A percentile compares a stretch with the other conserved stretches of the same genome.
These are phyloP conservation scores for Streptopelia turtur DNA, from an alignment of 2,797 vertebrate genomes.

Conservation along the genomic window DNA sequence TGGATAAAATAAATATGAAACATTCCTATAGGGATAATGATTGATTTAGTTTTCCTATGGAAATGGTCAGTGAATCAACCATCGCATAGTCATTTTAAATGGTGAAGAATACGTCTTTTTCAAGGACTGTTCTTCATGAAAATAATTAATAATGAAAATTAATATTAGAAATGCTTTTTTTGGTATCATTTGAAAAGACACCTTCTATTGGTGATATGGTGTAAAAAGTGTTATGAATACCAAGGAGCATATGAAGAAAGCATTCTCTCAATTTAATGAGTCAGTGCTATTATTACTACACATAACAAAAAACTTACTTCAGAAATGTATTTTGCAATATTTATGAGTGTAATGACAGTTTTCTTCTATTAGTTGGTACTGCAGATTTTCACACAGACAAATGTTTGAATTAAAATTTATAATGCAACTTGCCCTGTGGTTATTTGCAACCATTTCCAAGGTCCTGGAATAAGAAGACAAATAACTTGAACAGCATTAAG, in stretches of 20 bases:
- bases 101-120: not conserved
- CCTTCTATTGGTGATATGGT: not conserved
- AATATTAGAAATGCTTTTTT: not conserved
- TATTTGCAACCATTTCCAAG: not conserved
- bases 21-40: not conserved
- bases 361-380: not conserved
- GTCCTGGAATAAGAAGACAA: not conserved
- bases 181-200: not conserved
- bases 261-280: not conserved
- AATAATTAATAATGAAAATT: constrained; percentile 33
- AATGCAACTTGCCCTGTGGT: not conserved
- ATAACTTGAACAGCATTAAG: not conserved
- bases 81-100: not conserved
- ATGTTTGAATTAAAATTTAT: not conserved
- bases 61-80: not conserved
- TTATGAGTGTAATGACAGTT: not conserved
- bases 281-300: not conserved
- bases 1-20: not conserved
- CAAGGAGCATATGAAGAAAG: not conserved
- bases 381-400: not conserved
- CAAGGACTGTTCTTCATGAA: not conserved
- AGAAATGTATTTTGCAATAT: not conserved
- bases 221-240: constrained; percentile 4
- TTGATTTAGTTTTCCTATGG: constrained; percentile 4
- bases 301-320: not conserved